phyloP scores from a whole-genome alignment of 2,797 vertebrate genomes.

The Paratrypauchen microcephalus region DNA sequence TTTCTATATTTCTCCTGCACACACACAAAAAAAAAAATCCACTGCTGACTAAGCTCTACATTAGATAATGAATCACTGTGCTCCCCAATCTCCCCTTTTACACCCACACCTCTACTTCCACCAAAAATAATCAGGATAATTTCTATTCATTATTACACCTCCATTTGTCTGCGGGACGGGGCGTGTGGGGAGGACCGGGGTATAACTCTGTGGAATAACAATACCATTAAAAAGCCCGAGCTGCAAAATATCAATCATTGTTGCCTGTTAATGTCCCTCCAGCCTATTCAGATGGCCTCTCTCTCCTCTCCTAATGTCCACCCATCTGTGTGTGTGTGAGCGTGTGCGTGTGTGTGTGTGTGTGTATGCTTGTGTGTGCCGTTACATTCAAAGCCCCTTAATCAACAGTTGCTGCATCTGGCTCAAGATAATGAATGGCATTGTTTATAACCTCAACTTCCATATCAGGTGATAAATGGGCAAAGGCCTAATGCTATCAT shows the following conservation, averaged over 20 bases:
- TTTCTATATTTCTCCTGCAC: background rate
- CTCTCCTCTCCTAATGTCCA: slow-evolving; percentile 87
- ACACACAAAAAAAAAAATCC: slow-evolving; percentile 25
- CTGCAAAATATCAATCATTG: slow-evolving; percentile 91
- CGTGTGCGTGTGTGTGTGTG: slow-evolving; percentile 26
- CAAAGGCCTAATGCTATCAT: slow-evolving; percentile 87
- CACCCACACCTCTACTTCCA: slow-evolving; percentile 35
- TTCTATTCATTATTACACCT: slow-evolving; percentile 79
- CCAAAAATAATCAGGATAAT: slow-evolving; percentile 74
- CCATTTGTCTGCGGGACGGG: slow-evolving; percentile 74
- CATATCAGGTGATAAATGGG: slow-evolving; percentile 90
- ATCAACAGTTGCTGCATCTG: slow-evolving; percentile 96
- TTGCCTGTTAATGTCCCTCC: slow-evolving; percentile 93
- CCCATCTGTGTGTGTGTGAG: slow-evolving; percentile 85
- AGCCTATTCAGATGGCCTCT: slow-evolving; percentile 93
- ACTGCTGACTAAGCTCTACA: slow-evolving; percentile 53
- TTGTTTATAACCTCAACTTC: slow-evolving; percentile 93
- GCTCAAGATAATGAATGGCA: slow-evolving; percentile 94
- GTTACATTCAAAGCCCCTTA: slow-evolving; percentile 89
- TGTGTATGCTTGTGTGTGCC: slow-evolving; percentile 29
- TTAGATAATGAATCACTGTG: slow-evolving; percentile 51
- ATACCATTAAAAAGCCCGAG: slow-evolving; percentile 91
- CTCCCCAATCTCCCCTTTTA: slow-evolving; percentile 7
- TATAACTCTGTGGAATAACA: slow-evolving; percentile 89
- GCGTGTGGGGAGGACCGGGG: slow-evolving; percentile 70